A percentile compares a stretch with the other conserved stretches of the same genome.
Conservation (phyloP, 2,888 invertebrate species). For the Gymnosoma rotundatum region DNA sequence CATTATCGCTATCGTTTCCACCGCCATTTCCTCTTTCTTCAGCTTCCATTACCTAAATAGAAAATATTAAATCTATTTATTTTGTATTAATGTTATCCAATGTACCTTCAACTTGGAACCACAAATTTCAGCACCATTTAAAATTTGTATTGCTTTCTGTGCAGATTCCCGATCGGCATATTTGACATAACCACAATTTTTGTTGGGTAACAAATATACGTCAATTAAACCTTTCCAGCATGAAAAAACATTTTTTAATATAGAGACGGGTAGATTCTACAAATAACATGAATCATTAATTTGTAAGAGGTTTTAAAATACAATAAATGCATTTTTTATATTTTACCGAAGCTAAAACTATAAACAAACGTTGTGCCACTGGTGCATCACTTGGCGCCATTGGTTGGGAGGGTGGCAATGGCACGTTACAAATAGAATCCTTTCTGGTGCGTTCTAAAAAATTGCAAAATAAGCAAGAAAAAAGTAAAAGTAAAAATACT, state of each 20-base stretch:
- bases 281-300: constrained; percentile 56
- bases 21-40: constrained; percentile 85
- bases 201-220: constrained; percentile 93
- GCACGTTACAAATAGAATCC: constrained; percentile 85
- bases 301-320: not conserved
- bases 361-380: constrained; percentile 87
- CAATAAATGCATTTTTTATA: not conserved
- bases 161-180: constrained; percentile 90
- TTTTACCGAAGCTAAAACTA: constrained; percentile 83
- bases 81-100: not conserved
- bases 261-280: constrained; percentile 88
- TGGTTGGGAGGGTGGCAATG: constrained; percentile 86
- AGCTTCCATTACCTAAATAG: constrained; percentile 90
- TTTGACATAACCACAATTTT: constrained; percentile 96
- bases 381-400: constrained; percentile 87
- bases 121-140: constrained; percentile 94
- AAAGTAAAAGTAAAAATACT: constrained; percentile 4
- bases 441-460: constrained; percentile 77
- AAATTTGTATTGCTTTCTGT: constrained; percentile 80
- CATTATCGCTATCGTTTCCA: constrained; percentile 77
- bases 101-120: constrained; percentile 87
- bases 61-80: not conserved
- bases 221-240: constrained; percentile 95
- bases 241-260: constrained; percentile 93
- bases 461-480: not conserved